Evolutionary conservation across 2,113 vertebrate species (phyloP), one percentile per base, ranked within the genome.

Genomic region (Phyllostomus discolor): DNA sequence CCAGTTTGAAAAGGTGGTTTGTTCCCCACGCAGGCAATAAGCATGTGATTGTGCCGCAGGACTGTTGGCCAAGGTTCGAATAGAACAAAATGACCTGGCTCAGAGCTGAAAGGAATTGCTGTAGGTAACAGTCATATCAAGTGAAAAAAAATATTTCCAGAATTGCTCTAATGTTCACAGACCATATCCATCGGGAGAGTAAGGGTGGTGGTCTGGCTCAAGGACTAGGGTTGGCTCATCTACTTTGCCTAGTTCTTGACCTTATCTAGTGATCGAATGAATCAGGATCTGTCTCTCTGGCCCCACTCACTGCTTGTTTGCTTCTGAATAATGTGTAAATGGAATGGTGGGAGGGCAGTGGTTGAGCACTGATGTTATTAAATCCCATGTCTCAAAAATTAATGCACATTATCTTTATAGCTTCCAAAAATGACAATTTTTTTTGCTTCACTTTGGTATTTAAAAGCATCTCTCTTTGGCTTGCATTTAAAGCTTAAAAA

Each of bases 381-480:
- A 46, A 79, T 76, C 28, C 17, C 14, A 43, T 22, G 57, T 69
- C 41, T 85, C 26, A 28, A 54, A 54, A 59, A 90, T 48, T n/a
- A 72, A 75, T 7, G 35, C 48, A 10, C 0, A 11, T 73, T 75
- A 92, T 76, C 35, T 59, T 84, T n/a, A 50, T 73, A 73, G 52
- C 28, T 90, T 94, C 94, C 17, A 59, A 67, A 95, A 85, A 57
- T 69, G 66, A 20, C 43, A 26, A 54, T 57, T 94, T 75, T 79
- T 57, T 94, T 80, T 79, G 54, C 91, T 88, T 97, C 88, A 24
- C 7, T 33, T 79, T 75, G 64, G 33, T 31, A 54, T 91, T 91
- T 75, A 24, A 70, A 95, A 66, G 14, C 38, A 82, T 52, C 33
- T 48, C 43, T 70, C 10, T 79, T 67, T 50, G 59, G 69, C 87